Evolutionary conservation across 1,140 invertebrate species (phyloP).

Genomic region (Ctenoplectra terminalis): DNA sequence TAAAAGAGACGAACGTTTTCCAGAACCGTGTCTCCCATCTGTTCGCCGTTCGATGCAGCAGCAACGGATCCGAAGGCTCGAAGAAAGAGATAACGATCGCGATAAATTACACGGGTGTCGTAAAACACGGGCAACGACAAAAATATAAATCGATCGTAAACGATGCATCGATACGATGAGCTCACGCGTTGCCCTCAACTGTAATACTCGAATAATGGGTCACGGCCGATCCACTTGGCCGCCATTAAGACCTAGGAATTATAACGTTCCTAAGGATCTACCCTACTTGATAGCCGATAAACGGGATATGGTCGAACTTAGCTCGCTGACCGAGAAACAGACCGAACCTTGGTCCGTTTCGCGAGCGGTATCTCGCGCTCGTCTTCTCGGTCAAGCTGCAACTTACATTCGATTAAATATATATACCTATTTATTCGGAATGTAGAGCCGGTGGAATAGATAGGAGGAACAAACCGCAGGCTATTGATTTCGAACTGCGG

Average conservation of each 20-base stretch:
- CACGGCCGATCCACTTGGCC: conserved; percentile 4
- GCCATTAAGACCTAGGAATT: conserved; percentile 26
- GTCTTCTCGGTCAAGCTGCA: background rate
- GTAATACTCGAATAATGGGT: conserved; percentile 18
- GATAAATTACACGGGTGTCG: background rate
- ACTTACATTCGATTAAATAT: conserved; percentile 1
- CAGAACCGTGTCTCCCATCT: background rate
- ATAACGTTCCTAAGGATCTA: conserved; percentile 4
- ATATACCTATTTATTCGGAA: conserved; percentile 2
- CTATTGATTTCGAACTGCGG: conserved; percentile 76
- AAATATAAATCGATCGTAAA: conserved; percentile 23
- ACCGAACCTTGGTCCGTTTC: background rate
- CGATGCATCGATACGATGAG: background rate
- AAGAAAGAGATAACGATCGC: background rate
- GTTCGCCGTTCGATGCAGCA: background rate
- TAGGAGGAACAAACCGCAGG: conserved; percentile 71
- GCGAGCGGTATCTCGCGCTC: background rate
- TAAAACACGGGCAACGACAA: background rate
- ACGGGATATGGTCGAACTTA: background rate
- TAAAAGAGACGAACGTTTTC: background rate
- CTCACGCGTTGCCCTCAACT: no score
- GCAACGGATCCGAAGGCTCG: background rate
- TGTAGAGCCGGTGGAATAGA: conserved; percentile 19
- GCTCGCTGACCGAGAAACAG: no score
- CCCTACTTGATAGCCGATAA: conserved; percentile 26